Base-by-base conservation (phyloP, 2,888 invertebrate species). In the Troilus luridus region DNA sequence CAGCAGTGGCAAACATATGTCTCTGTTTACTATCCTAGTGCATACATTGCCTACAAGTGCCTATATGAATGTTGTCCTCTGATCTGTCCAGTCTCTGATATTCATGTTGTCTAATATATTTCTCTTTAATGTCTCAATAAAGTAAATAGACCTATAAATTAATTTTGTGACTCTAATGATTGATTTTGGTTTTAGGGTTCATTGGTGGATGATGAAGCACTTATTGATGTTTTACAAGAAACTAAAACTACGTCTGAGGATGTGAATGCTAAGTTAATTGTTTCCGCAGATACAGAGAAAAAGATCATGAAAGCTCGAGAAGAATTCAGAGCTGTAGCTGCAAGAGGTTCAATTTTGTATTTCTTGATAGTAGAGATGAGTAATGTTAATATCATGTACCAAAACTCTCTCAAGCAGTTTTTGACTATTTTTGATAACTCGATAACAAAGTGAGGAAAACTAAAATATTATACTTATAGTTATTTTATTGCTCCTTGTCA, bases 291-390 rank as follows among this genome's bases (percentile, higher is more conserved):
- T 19, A 99, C 99, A 0, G 99, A 99, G 94, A 97, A 97, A 93
- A 98, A 99, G 94, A 99, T 99, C 92, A 98, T 98, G 94, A 95
- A 97, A 91, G 99, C 99, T 0, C 95, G 99, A 91, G 99, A 99
- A 94, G 99, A 99, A 94, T 99, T 98, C 94, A 95, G 99, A 93
- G 98, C 98, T 0, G 99, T 99, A 0, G 99, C 99, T 6, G 97
- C 98, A 0, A 95, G 99, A 93, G 99, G 99, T 24, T 98, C 98
- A 0, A 98, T 99, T 91, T 95, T 99, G 1, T 99, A 99, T 94
- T 99, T 99, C 94, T 95, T 99, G 77, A 98, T 99, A 92, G 98
- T 99, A 0, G 99, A 99, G 95, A 98, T 99, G 98, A 98, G 98
- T 93, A 97, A 98, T 94, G 98, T 99, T 0, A 99, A 98, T 94